Evolutionary conservation across 2,113 vertebrate species (phyloP), one percentile per base, ranked within the genome.

Genomic region (Semicossyphus pulcher): DNA sequence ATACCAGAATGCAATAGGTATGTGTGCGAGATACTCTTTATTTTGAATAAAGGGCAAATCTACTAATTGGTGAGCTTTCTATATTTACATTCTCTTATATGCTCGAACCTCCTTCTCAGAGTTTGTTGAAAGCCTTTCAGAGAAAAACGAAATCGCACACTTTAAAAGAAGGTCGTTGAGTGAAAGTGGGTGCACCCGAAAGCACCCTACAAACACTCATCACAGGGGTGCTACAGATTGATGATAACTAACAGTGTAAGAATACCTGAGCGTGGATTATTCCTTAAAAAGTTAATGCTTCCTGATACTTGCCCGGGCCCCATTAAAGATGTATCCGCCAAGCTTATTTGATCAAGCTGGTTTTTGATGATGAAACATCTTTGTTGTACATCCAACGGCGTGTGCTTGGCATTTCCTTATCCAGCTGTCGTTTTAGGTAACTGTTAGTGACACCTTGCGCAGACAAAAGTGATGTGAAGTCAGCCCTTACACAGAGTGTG

Each of bases 311-410:
- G 70, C 53, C 70, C 47, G 12, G 66, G 58, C 14, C 0, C 64
- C 71, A 88, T 90, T 76, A 89, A 85, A 85, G 81, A 81, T 88
- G 69, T 29, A 84, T 84, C 60, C 42, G 12, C 62, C 59, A 28
- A 3, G 25, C 41, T 72, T 57, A 66, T 85, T 85, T 87, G 84
- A 92, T 90, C 76, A 74, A 64, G 48, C 29, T 45, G 25, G n/a
- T 48, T 75, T 87, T 84, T 89, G 86, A 89, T 87, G 83, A 87
- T 89, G 75, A 89, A 89, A 89, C 60, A 37, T 81, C 82, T 77
- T 83, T 86, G 48, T 85, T 87, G 76, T 53, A 67, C 39, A 56
- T 83, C 71, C 42, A 60, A 72, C n/a, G 5, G 20, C 11, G 25
- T 28, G 64, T 41, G 61, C 80, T 62, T 21, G 44, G 52, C 78